These are phyloP conservation scores for Folsomia manolachei DNA, from an alignment of 2,888 invertebrate species.

Conservation along the genomic window DNA sequence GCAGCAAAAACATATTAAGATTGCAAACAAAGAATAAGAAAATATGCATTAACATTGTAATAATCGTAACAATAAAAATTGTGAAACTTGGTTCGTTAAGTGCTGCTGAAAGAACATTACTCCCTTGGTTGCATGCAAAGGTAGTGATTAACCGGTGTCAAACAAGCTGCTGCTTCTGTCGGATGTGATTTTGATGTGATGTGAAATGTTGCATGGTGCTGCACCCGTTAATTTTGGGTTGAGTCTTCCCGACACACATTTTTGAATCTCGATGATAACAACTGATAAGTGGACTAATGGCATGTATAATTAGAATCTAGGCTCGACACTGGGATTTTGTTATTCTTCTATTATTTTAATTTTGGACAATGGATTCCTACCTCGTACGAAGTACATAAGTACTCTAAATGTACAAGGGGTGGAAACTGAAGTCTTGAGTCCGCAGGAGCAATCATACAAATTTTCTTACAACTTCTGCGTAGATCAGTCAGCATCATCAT, in stretches of 20 bases:
- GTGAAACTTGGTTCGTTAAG: neutral
- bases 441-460: neutral
- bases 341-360: neutral
- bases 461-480: neutral
- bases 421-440: too few species aligned
- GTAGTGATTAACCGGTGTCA: neutral
- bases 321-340: neutral
- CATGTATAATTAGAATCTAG: conserved; percentile 41
- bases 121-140: neutral
- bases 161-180: conserved; percentile 6
- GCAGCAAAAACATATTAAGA: too few species aligned
- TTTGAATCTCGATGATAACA: conserved; percentile 24
- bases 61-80: conserved; percentile 1
- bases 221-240: neutral
- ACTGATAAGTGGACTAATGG: conserved; percentile 42
- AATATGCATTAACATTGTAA: neutral
- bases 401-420: too few species aligned
- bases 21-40: neutral
- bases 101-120: too few species aligned
- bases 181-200: neutral
- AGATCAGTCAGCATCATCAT: too few species aligned
- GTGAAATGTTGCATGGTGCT: too few species aligned
- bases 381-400: neutral
- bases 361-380: neutral
- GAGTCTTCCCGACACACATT: neutral